Base-by-base conservation (phyloP, 1,140 invertebrate genomes). In the Propsilocerus akamusi region DNA sequence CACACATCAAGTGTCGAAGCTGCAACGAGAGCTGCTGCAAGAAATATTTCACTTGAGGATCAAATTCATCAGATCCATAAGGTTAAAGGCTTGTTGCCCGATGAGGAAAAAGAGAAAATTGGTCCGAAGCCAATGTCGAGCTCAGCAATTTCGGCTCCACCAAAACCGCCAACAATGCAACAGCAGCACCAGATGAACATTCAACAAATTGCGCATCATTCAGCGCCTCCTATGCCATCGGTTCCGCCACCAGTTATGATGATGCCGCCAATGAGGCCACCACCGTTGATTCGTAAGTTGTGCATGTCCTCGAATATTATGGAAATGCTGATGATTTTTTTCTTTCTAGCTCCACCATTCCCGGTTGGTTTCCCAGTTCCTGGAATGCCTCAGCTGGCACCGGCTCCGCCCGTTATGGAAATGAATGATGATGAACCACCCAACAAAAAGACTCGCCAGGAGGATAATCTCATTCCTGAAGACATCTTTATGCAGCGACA, bases 51-150 rank as follows among this genome's bases (percentile, higher is more conserved):
- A 2, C 73, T 97, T 17, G 93, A 96, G 62, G 92, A 97, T 54
- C 93, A 97, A 67, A 97, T 97, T 60, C 89, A 93, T 66, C 89
- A 95, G 64, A 97, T 97, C 59, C 92, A 97, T 63, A 95, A 88
- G 74, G 79, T 90, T 0, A 94, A 97, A 67, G 92, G 92, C 8
- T 69, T 96, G 5, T 65, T 97, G 50, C 87, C 87, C 0, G 90
- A 96, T 62, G 90, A 94, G 62, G 88, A 94, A 58, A 94, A 94
- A 57, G 91, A 96, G 54, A 88, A 87, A 58, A 90, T 89, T 55
- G 85, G 85, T 5, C 82, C 84, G 0, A 86, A 86, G 62, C 85
- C 81, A 2, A 59, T 47, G 47, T 2, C 51, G 55, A 55, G 20
- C 52, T 54, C 20, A 26, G 14, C 68, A 3, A 22, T 69, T 7